These are phyloP conservation scores for Drepana arcuata DNA, from an alignment of 1,140 invertebrate genomes.

Conservation along the genomic window DNA sequence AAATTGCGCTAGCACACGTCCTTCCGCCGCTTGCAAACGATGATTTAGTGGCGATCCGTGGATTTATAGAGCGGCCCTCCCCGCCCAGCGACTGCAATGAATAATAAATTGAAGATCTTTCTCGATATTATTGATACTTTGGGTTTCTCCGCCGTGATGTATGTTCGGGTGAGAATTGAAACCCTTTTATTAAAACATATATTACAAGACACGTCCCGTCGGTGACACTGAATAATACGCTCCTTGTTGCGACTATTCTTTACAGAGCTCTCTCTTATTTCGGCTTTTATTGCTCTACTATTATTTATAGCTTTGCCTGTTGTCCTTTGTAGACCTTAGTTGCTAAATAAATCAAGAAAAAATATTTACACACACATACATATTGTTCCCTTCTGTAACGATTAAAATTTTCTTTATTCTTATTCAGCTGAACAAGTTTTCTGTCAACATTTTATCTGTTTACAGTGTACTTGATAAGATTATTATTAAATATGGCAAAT, in stretches of 20 bases:
- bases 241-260: slow-evolving; percentile 62
- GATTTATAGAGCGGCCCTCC: slow-evolving; percentile 34
- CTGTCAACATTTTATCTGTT: too few relatives aligned
- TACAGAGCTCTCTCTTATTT: slow-evolving; percentile 44
- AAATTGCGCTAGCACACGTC: slow-evolving; percentile 28
- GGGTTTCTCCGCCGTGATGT: slow-evolving; percentile 43
- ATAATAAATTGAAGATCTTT: slow-evolving; percentile 56
- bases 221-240: slow-evolving; percentile 66
- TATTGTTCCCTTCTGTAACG: too few relatives aligned
- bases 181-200: slow-evolving; percentile 71
- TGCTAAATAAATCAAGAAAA: too few relatives aligned
- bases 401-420: too few relatives aligned
- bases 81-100: slow-evolving; percentile 38
- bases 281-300: slow-evolving; percentile 53
- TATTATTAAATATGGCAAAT: too few relatives aligned
- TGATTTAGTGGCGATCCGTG: slow-evolving; percentile 38
- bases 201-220: slow-evolving; percentile 58
- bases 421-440: too few relatives aligned
- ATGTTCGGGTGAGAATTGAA: slow-evolving; percentile 53
- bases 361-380: too few relatives aligned
- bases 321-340: slow-evolving; percentile 17
- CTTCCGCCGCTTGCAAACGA: slow-evolving; percentile 26
- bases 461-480: too few relatives aligned
- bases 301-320: slow-evolving; percentile 45
- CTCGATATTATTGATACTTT: slow-evolving; percentile 51